Evolutionary conservation across 2,888 invertebrate genomes (phyloP), one percentile per base, ranked within the genome.

Genomic region (Acronicta alni): DNA sequence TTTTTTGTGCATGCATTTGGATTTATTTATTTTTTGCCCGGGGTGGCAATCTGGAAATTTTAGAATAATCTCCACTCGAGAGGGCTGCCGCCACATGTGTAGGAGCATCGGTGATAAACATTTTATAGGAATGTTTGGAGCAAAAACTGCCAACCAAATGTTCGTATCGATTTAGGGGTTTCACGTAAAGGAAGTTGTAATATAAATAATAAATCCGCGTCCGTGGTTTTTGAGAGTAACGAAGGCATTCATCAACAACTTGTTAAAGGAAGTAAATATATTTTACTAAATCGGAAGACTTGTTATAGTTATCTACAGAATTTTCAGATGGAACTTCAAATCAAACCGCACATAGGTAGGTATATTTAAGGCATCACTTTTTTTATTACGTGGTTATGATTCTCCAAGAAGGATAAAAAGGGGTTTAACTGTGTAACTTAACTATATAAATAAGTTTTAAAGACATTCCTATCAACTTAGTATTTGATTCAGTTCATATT

Each of bases 31-130:
- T 93, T 94, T 93, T 93, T 93, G 91, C 89, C 81, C 85, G 89
- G 92, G 91, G 91, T 91, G 93, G 94, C 94, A 94, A 93, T 93
- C 92, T 94, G 94, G 93, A 91, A 86, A 90, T 92, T 93, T 92
- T 89, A 86, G 91, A 90, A 91, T 92, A 90, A 93, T 93, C 92
- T 91, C 83, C 80, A 81, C 80, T 88, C 87, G 87, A 89, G 91
- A 89, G 90, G 89, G 85, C 83, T 84, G 88, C 78, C 53, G 78
- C 83, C 93, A 93, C 93, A 93, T 93, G 93, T 93, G 93, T 83
- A 63, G 82, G 53, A 77, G 83, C 72, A 77, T 78, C 85, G 89
- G 90, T 84, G 93, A 94, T 94, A 93, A 94, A 94, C 93, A 94
- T 93, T 94, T 94, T 93, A 94, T 94, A 90, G 91, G 93, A 93